A percentile compares a stretch with the other conserved stretches of the same genome.
These are phyloP conservation scores for Damaliscus lunatus DNA, from an alignment of 2,113 vertebrate species.

Conservation along the genomic window DNA sequence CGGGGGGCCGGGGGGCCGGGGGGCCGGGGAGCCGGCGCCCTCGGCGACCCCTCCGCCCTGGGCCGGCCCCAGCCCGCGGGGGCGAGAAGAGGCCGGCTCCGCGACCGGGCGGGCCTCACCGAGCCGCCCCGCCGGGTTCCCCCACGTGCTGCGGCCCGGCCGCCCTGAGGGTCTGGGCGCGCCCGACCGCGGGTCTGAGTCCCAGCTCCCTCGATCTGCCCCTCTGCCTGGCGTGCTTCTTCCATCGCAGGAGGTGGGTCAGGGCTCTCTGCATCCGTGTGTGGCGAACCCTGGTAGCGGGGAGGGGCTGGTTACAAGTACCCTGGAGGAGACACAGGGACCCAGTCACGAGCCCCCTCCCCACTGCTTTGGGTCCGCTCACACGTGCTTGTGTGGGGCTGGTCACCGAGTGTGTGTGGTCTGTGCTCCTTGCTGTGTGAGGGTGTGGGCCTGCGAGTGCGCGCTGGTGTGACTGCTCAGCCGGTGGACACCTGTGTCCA, in stretches of 20 bases:
- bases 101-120: accelerated
- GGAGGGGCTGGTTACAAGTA: background rate
- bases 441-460: background rate
- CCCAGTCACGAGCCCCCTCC: no score
- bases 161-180: accelerated
- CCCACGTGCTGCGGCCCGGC: background rate
- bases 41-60: background rate
- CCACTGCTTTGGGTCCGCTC: accelerated
- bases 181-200: background rate
- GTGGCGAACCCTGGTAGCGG: background rate
- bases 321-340: background rate
- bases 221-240: background rate
- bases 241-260: background rate
- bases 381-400: accelerated
- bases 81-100: no score
- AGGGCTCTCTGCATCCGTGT: background rate
- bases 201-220: background rate
- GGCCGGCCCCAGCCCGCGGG: background rate
- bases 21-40: background rate
- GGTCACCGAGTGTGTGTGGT: background rate
- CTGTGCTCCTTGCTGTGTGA: background rate
- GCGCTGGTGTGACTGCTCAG: no score
- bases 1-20: no score
- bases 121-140: background rate
- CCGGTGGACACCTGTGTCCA: background rate